Evolutionary conservation across 2,888 invertebrate species (phyloP), one percentile per base, ranked within the genome.

Genomic region (Leucoptera coffeella): DNA sequence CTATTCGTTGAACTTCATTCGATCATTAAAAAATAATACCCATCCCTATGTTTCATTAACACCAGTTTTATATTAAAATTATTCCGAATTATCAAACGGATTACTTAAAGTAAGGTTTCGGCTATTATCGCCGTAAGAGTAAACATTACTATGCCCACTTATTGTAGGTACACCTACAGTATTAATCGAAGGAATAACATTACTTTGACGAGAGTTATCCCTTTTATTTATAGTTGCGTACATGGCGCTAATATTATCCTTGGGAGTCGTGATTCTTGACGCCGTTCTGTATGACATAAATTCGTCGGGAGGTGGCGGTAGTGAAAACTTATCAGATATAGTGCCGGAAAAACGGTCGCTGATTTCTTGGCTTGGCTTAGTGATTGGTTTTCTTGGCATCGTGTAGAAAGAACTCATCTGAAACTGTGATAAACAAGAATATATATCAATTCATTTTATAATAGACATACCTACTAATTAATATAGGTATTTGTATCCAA

Each of bases 401-500:
- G 69, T 67, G 38, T 65, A 65, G 36, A 67, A 69, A 19, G 67
- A 60, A 40, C 61, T 65, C 54, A 62, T 60, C 67, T 64, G 40
- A 30, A 55, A 59, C 26, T 22, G 15, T 12, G 6, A 11, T 8
- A 13, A n/a, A 14, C n/a, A 2, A 14, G 15, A 6, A 25, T 14
- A 9, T 9, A 25, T 25, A n/a, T n/a, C n/a, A n/a, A n/a, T n/a
- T n/a, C n/a, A n/a, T n/a, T n/a, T n/a, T n/a, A n/a, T n/a, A n/a
- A n/a, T n/a, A n/a, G n/a, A n/a, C n/a, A n/a, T n/a, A n/a, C n/a
- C n/a, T n/a, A n/a, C n/a, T n/a, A n/a, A n/a, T n/a, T n/a, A n/a
- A n/a, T n/a, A n/a, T n/a, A n/a, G n/a, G n/a, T n/a, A n/a, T n/a
- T n/a, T n/a, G n/a, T n/a, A n/a, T n/a, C n/a, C n/a, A n/a, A n/a